A percentile compares a stretch with the other conserved stretches of the same genome.
Conservation (phyloP, 64 coral and sea anemone species). For the Montipora sp. region DNA sequence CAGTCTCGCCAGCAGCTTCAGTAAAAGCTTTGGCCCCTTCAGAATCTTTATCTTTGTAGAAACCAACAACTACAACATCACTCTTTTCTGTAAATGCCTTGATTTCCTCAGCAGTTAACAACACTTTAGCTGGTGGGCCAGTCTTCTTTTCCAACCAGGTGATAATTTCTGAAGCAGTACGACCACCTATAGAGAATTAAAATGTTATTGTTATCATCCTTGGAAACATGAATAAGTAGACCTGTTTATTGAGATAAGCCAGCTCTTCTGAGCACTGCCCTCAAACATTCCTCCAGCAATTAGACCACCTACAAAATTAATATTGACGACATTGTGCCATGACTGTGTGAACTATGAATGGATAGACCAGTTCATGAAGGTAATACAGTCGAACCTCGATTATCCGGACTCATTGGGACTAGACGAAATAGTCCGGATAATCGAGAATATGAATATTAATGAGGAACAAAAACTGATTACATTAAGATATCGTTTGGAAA, state of each 20-base stretch:
- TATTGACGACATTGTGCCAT: no score
- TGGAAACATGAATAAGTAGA: neutral
- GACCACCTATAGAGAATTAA: constrained; percentile 71
- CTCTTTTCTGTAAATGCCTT: constrained; percentile 83
- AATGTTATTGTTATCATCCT: neutral
- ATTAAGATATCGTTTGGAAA: no score
- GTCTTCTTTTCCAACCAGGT: constrained; percentile 95
- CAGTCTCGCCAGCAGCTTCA: constrained; percentile 84
- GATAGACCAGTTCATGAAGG: no score
- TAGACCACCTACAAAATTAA: no score
- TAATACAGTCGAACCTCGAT: no score
- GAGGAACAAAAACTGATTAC: no score
- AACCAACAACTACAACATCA: constrained; percentile 88
- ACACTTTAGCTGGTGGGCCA: constrained; percentile 90
- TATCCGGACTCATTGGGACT: no score
- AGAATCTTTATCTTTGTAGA: constrained; percentile 89
- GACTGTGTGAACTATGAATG: no score
- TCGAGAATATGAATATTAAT: no score
- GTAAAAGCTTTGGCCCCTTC: constrained; percentile 84
- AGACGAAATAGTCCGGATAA: no score
- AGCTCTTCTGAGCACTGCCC: neutral
- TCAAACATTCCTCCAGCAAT: neutral
- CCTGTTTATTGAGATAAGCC: neutral
- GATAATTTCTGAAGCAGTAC: constrained; percentile 81
- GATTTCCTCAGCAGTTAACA: constrained; percentile 84